These are phyloP conservation scores for Drosophila teissieri DNA, from an alignment of 1,140 invertebrate species.

Conservation along the genomic window DNA sequence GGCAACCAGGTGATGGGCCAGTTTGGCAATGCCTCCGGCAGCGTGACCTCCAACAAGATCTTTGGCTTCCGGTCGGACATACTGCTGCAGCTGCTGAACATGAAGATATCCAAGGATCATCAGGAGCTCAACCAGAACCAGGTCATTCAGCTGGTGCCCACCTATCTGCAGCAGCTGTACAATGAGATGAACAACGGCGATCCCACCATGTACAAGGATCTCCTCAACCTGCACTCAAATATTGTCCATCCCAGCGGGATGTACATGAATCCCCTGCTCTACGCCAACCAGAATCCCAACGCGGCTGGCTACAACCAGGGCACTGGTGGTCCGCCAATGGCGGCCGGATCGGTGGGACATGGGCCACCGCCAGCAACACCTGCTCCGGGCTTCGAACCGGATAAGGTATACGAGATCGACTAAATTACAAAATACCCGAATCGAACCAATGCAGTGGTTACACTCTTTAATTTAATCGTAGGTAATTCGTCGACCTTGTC, in stretches of 20 bases:
- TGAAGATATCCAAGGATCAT: conserved; percentile 80
- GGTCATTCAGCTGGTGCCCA: conserved; percentile 77
- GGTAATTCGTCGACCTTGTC: conserved; percentile 41
- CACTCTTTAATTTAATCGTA: conserved; percentile 34
- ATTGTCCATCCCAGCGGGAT: conserved; percentile 78
- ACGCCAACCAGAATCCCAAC: conserved; percentile 76
- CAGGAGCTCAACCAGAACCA: conserved; percentile 74
- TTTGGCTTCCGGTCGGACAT: conserved; percentile 84
- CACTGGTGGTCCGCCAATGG: conserved; percentile 40
- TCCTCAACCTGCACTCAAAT: conserved; percentile 68
- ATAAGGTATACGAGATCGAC: conserved; percentile 83
- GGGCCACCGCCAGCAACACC: not conserved
- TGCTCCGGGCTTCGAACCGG: conserved; percentile 70
- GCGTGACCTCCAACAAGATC: conserved; percentile 83
- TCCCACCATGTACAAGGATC: conserved; percentile 83
- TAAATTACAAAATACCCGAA: conserved; percentile 26
- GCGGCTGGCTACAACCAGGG: conserved; percentile 74
- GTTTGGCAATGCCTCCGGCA: conserved; percentile 78
- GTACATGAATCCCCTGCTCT: conserved; percentile 83
- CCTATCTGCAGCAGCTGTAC: conserved; percentile 79
- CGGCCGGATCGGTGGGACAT: conserved; percentile 6
- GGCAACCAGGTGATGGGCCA: conserved; percentile 65
- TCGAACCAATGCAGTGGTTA: conserved; percentile 25
- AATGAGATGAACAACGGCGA: conserved; percentile 82
- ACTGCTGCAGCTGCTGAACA: conserved; percentile 78